Percentiles rank a stretch among this genome's conserved stretches.
phyloP scores from a whole-genome alignment of 2,888 invertebrate species.

The Tanypteryx hageni region DNA sequence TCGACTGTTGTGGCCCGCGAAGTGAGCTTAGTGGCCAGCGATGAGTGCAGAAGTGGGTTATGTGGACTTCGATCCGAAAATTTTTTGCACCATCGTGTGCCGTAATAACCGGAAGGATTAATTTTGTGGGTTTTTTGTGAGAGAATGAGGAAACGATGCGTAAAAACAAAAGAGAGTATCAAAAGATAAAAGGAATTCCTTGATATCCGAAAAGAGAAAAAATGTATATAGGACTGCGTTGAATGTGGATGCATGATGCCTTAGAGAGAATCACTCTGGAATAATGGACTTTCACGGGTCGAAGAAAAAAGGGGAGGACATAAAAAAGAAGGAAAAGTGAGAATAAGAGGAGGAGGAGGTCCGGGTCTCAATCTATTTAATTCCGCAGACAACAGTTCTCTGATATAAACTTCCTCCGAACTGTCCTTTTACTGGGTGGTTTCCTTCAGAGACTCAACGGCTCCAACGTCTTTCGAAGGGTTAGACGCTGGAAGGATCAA shows the following conservation, averaged over 20 bases:
- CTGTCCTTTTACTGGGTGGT: background rate
- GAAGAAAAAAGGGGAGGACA: background rate
- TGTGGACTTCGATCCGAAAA: no score
- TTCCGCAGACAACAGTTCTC: background rate
- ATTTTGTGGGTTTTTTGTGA: background rate
- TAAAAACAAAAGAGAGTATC: background rate
- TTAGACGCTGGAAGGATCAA: background rate
- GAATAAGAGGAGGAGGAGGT: background rate
- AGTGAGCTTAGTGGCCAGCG: no score
- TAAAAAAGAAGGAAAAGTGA: conserved; percentile 4
- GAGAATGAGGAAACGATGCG: background rate
- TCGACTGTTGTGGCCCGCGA: no score
- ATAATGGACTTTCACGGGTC: background rate
- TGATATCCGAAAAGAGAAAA: background rate
- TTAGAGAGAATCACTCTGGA: background rate
- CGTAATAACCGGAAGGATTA: background rate
- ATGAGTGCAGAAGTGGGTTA: no score
- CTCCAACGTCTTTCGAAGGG: background rate
- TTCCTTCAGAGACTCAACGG: background rate
- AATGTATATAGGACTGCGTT: background rate
- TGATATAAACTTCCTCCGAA: background rate
- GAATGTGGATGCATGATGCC: background rate
- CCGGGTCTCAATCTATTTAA: background rate
- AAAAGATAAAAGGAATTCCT: background rate
- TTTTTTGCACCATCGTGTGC: no score